A percentile compares a stretch with the other conserved stretches of the same genome.
Conservation (phyloP, 2,113 vertebrate species). For the Pomatostomus ruficeps region DNA sequence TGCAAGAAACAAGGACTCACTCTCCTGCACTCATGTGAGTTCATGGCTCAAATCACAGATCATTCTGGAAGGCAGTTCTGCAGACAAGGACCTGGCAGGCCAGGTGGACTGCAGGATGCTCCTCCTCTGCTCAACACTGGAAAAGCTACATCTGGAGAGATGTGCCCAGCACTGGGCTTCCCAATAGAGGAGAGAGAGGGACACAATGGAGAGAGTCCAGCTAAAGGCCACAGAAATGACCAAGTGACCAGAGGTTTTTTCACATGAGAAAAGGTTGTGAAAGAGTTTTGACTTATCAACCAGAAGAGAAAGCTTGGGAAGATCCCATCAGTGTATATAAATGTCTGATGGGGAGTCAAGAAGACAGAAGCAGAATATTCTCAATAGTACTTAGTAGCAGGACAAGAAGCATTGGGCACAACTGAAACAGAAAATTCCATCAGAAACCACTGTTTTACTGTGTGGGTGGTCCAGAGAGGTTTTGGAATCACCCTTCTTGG, state of each 20-base stretch:
- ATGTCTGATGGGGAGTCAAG: neutral
- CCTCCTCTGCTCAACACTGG: neutral
- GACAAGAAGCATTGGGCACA: neutral
- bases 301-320: neutral
- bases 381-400: neutral
- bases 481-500: neutral
- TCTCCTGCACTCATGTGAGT: neutral
- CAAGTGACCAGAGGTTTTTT: neutral
- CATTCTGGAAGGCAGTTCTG: neutral
- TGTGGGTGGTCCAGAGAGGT: neutral
- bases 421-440: neutral
- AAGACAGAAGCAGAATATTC: neutral
- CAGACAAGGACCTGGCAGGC: no score
- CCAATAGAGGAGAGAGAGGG: neutral
- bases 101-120: neutral
- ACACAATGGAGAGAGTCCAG: neutral
- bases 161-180: neutral
- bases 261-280: neutral
- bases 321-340: neutral
- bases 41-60: neutral
- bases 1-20: accelerated
- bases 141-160: neutral
- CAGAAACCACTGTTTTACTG: neutral
- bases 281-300: neutral
- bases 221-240: neutral